Conservation (phyloP, 1,140 invertebrate genomes). For the Dreissena rostriformis region DNA sequence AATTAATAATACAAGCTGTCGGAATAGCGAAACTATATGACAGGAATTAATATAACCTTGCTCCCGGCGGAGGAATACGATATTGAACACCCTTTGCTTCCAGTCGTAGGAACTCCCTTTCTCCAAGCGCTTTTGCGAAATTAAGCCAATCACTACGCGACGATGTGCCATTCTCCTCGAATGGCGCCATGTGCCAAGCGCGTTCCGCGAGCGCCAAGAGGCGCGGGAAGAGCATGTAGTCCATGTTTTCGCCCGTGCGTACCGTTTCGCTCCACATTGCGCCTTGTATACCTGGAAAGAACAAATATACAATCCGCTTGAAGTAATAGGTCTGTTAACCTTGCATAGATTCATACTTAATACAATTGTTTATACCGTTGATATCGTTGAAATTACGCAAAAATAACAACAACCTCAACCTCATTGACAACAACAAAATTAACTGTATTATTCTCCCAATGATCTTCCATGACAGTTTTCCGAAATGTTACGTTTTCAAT, state of each 20-base stretch:
- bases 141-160: constrained; percentile 10
- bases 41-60: constrained; percentile 46
- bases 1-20: too few relatives aligned
- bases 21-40: too few relatives aligned
- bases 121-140: constrained; percentile 60
- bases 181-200: constrained; percentile 67
- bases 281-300: constrained; percentile 60
- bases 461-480: too few relatives aligned
- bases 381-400: not conserved
- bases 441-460: too few relatives aligned
- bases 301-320: too few relatives aligned
- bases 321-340: too few relatives aligned
- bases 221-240: constrained; percentile 65
- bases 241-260: constrained; percentile 54
- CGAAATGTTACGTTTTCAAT: too few relatives aligned
- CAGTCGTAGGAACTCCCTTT: constrained; percentile 61
- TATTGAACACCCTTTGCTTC: constrained; percentile 63
- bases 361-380: not conserved
- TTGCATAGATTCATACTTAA: too few relatives aligned
- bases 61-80: constrained; percentile 63
- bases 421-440: too few relatives aligned
- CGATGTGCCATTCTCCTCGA: constrained; percentile 40
- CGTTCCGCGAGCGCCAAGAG: constrained; percentile 67
- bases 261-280: constrained; percentile 64
- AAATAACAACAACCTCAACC: too few relatives aligned